Conservation (phyloP, 2,888 invertebrate genomes). For the Eurois occulta region DNA sequence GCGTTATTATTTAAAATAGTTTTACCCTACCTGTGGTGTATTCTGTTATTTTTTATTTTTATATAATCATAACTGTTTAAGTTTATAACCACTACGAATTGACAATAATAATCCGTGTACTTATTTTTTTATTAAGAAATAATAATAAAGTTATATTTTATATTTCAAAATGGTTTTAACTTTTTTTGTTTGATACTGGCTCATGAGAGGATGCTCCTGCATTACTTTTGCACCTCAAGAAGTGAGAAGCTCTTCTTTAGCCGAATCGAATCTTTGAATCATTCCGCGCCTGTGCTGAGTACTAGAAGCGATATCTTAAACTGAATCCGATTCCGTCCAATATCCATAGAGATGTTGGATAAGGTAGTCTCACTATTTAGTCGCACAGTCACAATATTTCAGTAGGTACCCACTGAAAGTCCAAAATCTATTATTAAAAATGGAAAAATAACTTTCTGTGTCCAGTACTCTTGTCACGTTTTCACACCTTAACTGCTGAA, state of each 20-base stretch:
- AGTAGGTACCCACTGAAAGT: not conserved
- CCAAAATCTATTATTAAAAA: not conserved
- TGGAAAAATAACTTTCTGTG: not conserved
- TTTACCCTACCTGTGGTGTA: not conserved
- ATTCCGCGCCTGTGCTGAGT: not conserved
- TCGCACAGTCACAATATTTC: not conserved
- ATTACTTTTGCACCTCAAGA: not conserved
- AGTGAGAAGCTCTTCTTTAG: not conserved
- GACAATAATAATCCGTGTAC: not conserved
- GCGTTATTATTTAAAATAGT: not conserved
- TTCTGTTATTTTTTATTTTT: not conserved
- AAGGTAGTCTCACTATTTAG: not conserved
- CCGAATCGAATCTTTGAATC: not conserved
- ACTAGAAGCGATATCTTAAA: not conserved
- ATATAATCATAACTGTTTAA: not conserved
- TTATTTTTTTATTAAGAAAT: not conserved
- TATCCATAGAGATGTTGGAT: not conserved
- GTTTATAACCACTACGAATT: constrained; percentile 1
- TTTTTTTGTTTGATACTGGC: not conserved
- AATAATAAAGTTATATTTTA: not conserved
- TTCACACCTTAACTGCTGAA: not conserved
- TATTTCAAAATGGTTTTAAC: not conserved
- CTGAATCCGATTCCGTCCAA: not conserved
- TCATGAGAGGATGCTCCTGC: not conserved
- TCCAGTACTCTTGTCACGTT: not conserved